Conservation (phyloP, 53 echinoderm and acorn worm species). For the Patiria pectinifera region DNA sequence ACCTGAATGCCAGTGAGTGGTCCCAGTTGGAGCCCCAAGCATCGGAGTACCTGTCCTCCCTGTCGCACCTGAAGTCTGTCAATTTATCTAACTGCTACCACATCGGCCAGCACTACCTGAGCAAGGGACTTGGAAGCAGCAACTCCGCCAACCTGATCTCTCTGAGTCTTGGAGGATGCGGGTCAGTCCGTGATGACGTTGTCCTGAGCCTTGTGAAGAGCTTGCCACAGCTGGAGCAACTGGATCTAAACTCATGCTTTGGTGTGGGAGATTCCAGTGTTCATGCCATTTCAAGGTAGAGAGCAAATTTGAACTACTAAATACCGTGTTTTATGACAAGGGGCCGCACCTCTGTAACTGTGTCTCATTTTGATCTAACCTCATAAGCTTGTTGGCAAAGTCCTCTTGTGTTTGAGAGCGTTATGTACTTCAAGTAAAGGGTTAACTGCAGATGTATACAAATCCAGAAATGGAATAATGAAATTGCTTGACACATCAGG, state of each 20-base stretch:
- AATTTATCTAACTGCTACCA: slow-evolving; percentile 64
- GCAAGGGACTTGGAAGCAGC: slow-evolving; percentile 33
- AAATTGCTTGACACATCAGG: too few species aligned
- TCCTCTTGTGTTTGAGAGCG: too few species aligned
- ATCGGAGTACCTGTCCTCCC: slow-evolving; percentile 32
- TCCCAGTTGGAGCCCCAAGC: slow-evolving; percentile 56
- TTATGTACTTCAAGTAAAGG: too few species aligned
- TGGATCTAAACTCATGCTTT: slow-evolving; percentile 91
- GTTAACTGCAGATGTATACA: too few species aligned
- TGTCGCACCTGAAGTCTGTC: slow-evolving; percentile 42
- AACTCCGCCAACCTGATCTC: slow-evolving; percentile 26
- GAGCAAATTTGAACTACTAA: background rate
- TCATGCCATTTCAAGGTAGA: slow-evolving; percentile 72
- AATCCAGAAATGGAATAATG: too few species aligned
- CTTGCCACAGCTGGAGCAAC: slow-evolving; percentile 71
- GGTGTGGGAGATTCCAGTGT: slow-evolving; percentile 56
- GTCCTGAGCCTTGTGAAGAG: slow-evolving; percentile 74
- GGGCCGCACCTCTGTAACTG: too few species aligned
- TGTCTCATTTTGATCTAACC: background rate
- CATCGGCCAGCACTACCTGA: slow-evolving; percentile 33
- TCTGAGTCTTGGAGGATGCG: slow-evolving; percentile 81
- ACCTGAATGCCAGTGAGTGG: slow-evolving; percentile 45
- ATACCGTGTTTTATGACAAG: background rate
- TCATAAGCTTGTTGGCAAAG: background rate
- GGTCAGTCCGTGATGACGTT: slow-evolving; percentile 78